Evolutionary conservation across 2,888 invertebrate species (phyloP), one percentile per base, ranked within the genome.

Genomic region (Seira musarum): DNA sequence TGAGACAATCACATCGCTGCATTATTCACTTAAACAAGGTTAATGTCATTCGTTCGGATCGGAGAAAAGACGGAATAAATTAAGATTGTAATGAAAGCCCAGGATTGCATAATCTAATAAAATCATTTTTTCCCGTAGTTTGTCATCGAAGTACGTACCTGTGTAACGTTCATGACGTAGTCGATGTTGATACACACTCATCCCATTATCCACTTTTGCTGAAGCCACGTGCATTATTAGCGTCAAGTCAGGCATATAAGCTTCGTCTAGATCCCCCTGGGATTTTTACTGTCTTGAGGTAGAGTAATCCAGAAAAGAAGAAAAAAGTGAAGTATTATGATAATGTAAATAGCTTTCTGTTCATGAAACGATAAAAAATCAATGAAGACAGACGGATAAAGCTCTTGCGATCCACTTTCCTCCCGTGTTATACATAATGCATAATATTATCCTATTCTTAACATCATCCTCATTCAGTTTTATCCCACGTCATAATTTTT

Each of bases 381-480:
- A 70, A 70, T 60, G 70, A 60, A 70, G 70, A 70, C 60, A 70
- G 60, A 70, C 60, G 60, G 60, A 70, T 60, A 70, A 70, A 60
- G 22, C 19, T 60, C 15, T 13, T 8, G 13, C 13, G 15, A 49
- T 19, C 25, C 53, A 22, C 35, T 60, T 69, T 57, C 15, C 21
- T 25, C 22, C 19, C 60, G 8, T 15, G 13, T n/a, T 22, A 8
- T 60, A 2, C 60, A 21, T 60, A 60, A 60, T 60, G 22, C 13
- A 60, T 60, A 60, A n/a, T 57, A 57, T 57, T 8, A 8, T 40
- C 6, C 40, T 40, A 6, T 40, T 6, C n/a, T 30, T 8, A 30
- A 2, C 49, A 3, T 49, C 49, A 49, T 49, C 60, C 2, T 30
- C 30, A 30, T 30, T 30, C 30, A 30, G 3, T 8, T 30, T 30